Percentiles rank a stretch among this genome's conserved stretches.
Evolutionary conservation across 2,113 vertebrate species (phyloP).

Genomic region (Zingel zingel): DNA sequence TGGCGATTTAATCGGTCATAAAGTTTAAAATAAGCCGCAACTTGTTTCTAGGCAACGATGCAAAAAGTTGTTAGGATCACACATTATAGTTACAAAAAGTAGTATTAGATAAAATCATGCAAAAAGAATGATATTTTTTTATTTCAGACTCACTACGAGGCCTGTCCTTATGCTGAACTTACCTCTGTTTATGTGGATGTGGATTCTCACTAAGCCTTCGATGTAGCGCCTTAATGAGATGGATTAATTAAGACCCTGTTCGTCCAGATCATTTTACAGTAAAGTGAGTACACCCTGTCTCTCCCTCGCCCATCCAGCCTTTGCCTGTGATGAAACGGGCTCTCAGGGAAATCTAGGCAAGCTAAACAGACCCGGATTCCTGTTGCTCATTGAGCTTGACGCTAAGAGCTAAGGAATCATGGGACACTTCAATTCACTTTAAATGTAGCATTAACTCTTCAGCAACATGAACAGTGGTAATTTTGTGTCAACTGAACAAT

Average conservation of each 20-base stretch:
- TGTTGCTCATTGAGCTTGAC: conserved; percentile 55
- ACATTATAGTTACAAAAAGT: background rate
- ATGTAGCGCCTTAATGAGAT: conserved; percentile 33
- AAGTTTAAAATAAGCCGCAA: background rate
- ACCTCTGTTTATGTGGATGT: conserved; percentile 46
- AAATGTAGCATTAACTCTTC: background rate
- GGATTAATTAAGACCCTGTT: conserved; percentile 43
- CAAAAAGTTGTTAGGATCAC: background rate
- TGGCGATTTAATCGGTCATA: background rate
- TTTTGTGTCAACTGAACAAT: background rate
- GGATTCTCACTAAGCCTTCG: conserved; percentile 22
- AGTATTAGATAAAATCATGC: background rate
- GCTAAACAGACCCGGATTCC: conserved; percentile 64
- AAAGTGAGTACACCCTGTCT: conserved; percentile 38
- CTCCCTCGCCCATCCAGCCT: conserved; percentile 13
- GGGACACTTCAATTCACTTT: conserved; percentile 22
- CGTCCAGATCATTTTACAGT: conserved; percentile 37
- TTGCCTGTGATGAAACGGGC: conserved; percentile 22
- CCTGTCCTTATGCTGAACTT: conserved; percentile 35
- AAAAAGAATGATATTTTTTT: background rate
- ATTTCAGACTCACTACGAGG: background rate
- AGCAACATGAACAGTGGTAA: conserved; percentile 2
- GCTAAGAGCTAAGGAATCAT: conserved; percentile 2
- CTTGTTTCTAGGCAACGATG: background rate
- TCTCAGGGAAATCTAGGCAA: background rate